phyloP scores from a whole-genome alignment of 2,113 vertebrate genomes.

The Etia nguti region DNA sequence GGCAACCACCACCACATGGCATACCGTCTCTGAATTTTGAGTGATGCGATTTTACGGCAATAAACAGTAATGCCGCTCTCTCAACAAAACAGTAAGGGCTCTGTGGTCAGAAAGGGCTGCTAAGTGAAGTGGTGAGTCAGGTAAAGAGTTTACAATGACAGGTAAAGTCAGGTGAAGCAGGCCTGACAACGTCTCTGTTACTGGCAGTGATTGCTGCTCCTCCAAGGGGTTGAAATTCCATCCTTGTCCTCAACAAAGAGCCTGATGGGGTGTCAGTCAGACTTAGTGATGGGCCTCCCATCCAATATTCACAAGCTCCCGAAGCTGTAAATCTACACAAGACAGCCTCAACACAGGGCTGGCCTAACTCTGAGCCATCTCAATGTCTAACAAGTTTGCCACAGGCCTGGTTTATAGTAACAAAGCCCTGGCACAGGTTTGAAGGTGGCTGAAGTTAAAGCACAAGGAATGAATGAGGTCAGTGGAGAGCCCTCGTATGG shows the following conservation, averaged over 20 bases:
- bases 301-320: constrained; percentile 77
- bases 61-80: not conserved
- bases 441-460: constrained; percentile 25
- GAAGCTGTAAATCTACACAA: constrained; percentile 67
- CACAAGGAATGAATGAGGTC: constrained; percentile 1
- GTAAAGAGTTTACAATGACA: constrained; percentile 51
- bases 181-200: constrained; percentile 49
- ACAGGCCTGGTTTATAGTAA: constrained; percentile 50
- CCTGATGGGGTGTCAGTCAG: constrained; percentile 70
- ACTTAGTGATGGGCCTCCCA: constrained; percentile 73
- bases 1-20: not conserved
- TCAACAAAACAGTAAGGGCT: not conserved
- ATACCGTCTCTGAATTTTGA: not conserved
- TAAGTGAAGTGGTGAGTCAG: not conserved
- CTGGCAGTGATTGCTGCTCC: constrained; percentile 68
- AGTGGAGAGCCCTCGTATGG: not conserved
- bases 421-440: constrained; percentile 38
- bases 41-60: not conserved
- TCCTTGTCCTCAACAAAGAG: constrained; percentile 68
- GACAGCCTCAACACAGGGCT: constrained; percentile 42
- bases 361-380: constrained; percentile 42
- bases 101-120: not conserved
- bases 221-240: constrained; percentile 75
- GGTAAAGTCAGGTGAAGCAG: constrained; percentile 67
- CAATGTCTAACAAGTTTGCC: constrained; percentile 18